These are phyloP conservation scores for Cisticola juncidis DNA, from an alignment of 2,113 vertebrate genomes.

Conservation along the genomic window DNA sequence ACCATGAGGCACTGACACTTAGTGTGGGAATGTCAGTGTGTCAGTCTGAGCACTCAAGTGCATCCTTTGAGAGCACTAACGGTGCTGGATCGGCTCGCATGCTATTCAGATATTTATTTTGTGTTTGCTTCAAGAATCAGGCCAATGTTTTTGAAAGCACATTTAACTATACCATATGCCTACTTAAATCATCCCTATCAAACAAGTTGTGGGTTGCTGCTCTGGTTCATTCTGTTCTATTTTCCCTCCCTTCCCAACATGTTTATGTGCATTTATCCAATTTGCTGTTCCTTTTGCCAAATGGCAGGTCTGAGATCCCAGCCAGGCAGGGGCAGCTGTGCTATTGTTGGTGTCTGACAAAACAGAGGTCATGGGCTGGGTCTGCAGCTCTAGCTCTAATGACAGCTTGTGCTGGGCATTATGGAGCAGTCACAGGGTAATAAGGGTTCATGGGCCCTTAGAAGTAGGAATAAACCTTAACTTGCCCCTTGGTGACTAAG, in stretches of 20 bases:
- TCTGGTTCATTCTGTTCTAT: slow-evolving; percentile 74
- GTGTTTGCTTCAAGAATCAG: slow-evolving; percentile 70
- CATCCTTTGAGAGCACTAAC: slow-evolving; percentile 34
- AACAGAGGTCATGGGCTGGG: slow-evolving; percentile 54
- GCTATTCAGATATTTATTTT: slow-evolving; percentile 66
- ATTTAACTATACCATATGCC: slow-evolving; percentile 82
- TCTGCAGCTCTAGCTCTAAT: neutral
- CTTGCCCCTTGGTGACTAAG: neutral
- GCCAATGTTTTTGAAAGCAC: slow-evolving; percentile 79
- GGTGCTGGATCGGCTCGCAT: slow-evolving; percentile 10
- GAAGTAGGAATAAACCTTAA: neutral
- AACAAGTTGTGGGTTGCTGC: slow-evolving; percentile 75
- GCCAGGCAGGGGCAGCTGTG: slow-evolving; percentile 69
- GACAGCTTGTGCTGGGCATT: neutral
- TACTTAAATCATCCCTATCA: slow-evolving; percentile 76
- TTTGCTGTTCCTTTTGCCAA: slow-evolving; percentile 73
- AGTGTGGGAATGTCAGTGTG: neutral
- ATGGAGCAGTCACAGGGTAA: neutral
- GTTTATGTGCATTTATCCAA: slow-evolving; percentile 78
- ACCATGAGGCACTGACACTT: neutral
- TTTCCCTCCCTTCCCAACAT: slow-evolving; percentile 73
- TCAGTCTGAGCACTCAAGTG: slow-evolving; percentile 10
- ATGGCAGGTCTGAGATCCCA: slow-evolving; percentile 77
- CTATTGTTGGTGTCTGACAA: slow-evolving; percentile 63
- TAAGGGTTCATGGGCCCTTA: neutral